Base-by-base conservation (phyloP, 2,888 invertebrate species). In the Clusia tigrina region DNA sequence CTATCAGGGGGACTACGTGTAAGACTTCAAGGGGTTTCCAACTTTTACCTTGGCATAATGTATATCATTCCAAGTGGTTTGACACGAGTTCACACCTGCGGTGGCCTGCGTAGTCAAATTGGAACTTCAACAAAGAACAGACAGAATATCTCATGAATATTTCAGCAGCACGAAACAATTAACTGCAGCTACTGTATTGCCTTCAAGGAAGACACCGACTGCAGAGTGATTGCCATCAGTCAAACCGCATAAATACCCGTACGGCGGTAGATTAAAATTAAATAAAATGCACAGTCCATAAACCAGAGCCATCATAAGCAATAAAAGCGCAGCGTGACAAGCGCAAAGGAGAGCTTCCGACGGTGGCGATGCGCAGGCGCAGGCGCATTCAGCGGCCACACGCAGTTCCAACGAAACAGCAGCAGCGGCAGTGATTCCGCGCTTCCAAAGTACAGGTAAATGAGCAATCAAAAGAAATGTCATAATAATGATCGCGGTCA, bases 401-500 rank as follows among this genome's bases (percentile, higher is more conserved):
- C 68, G 60, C 68, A 66, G 60, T 66, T 68, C 64, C 26, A 58
- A 32, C 58, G 53, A 52, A 52, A 15, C 12, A 42, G n/a, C 42
- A 6, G 20, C 18, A 48, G 6, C 6, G 12, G 32, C 32, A 12
- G 12, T n/a, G n/a, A n/a, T n/a, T n/a, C n/a, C n/a, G n/a, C n/a
- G n/a, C n/a, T n/a, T n/a, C n/a, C n/a, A n/a, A 32, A 12, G n/a
- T n/a, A 42, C 42, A 15, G 12, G n/a, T 17, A 42, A 67, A 57
- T 69, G 66, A 67, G 64, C 72, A 74, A 77, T 74, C 74, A 74
- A 75, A 66, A 71, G 69, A 74, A 77, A 78, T 78, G 78, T 77
- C 77, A 78, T 76, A 74, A 77, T 77, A 78, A 78, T 78, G 78
- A 77, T 78, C 79, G 78, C 79, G 79, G n/a, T n/a, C 69, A 69